Conservation (phyloP, 1,140 invertebrate species). For the Drusus annulatus region DNA sequence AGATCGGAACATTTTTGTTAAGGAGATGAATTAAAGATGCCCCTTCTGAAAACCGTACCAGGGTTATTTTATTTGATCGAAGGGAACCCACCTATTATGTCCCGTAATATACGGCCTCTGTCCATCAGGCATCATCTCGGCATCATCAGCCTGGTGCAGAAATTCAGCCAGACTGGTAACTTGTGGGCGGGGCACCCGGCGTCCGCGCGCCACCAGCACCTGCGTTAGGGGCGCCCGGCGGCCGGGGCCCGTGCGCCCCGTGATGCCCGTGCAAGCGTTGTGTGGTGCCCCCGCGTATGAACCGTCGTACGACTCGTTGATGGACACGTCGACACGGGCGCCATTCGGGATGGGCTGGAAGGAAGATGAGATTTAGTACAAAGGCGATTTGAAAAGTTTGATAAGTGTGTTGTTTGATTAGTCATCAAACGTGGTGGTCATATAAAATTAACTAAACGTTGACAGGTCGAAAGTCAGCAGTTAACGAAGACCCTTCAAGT, state of each 20-base stretch:
- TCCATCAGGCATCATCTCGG: slow-evolving; percentile 81
- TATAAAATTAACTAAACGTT: no score
- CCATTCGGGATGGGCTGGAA: slow-evolving; percentile 84
- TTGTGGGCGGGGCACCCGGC: slow-evolving; percentile 73
- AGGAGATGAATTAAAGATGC: no score
- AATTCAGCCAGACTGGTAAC: slow-evolving; percentile 87
- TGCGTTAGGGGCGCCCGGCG: slow-evolving; percentile 87
- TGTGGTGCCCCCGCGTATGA: slow-evolving; percentile 96
- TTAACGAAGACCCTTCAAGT: no score
- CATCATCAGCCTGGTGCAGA: slow-evolving; percentile 82
- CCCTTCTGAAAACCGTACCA: no score
- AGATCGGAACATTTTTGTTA: no score
- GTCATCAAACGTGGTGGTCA: no score
- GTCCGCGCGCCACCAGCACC: slow-evolving; percentile 74
- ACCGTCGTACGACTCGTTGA: slow-evolving; percentile 96
- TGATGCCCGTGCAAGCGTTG: slow-evolving; percentile 82
- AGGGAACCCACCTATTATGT: slow-evolving; percentile 81
- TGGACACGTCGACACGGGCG: slow-evolving; percentile 93
- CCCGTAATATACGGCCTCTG: slow-evolving; percentile 90
- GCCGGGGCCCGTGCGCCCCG: slow-evolving; percentile 85
- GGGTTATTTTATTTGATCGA: no score
- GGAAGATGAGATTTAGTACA: slow-evolving; percentile 40
- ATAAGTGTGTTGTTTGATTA: no score
- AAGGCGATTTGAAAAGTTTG: no score
- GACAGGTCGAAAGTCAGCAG: no score